Evolutionary conservation across 2,113 vertebrate species (phyloP).

Genomic region (Xenopus laevis): DNA sequence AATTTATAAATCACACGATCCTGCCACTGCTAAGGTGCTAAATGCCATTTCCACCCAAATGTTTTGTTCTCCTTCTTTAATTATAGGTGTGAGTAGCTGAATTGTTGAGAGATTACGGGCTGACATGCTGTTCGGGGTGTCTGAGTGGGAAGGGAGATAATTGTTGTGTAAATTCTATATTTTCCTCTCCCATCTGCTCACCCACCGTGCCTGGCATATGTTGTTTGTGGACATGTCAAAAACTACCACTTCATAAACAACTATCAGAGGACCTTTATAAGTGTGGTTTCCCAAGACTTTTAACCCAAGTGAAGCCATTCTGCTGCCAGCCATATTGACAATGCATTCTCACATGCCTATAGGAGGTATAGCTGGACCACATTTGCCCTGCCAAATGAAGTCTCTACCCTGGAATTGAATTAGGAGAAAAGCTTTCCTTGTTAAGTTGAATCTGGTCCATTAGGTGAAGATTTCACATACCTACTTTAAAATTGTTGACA

Average conservation of each 20-base stretch:
- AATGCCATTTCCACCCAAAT: constrained; percentile 1
- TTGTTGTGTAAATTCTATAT: constrained; percentile 32
- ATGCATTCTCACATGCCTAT: no score
- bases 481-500: no score
- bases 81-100: constrained; percentile 33
- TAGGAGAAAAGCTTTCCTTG: no score
- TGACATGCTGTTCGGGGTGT: background rate
- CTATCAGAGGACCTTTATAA: background rate
- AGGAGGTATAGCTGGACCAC: no score
- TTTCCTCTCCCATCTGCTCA: constrained; percentile 35
- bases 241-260: background rate
- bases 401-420: no score
- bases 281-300: no score
- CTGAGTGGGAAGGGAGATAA: constrained; percentile 14
- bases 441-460: no score
- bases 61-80: constrained; percentile 11
- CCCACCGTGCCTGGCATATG: constrained; percentile 7
- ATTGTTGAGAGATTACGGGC: constrained; percentile 15
- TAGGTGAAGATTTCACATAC: no score
- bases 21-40: constrained; percentile 4
- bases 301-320: no score
- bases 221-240: constrained; percentile 2
- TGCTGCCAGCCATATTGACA: no score
- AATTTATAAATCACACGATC: background rate
- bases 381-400: no score